Evolutionary conservation across 2,888 invertebrate species (phyloP).

Genomic region (Drosophila engyochracea): DNA sequence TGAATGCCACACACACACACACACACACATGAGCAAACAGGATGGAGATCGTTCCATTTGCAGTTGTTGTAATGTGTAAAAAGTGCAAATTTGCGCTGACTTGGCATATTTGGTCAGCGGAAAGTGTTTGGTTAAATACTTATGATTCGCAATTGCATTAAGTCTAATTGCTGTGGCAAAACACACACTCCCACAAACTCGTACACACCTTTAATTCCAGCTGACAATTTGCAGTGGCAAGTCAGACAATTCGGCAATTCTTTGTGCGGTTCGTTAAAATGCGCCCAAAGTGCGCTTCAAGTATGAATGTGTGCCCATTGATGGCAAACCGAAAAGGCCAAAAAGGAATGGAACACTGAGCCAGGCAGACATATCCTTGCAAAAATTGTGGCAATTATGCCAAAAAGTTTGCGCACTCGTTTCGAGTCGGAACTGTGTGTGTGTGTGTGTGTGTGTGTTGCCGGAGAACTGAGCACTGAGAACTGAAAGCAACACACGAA

Average conservation of each 20-base stretch:
- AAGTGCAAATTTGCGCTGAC: slow-evolving; percentile 50
- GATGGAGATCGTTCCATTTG: slow-evolving; percentile 21
- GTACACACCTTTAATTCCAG: slow-evolving; percentile 21
- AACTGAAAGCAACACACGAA: slow-evolving; percentile 70
- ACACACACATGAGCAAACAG: slow-evolving; percentile 18
- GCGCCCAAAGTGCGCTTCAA: slow-evolving; percentile 14
- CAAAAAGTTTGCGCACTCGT: slow-evolving; percentile 58
- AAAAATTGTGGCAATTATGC: slow-evolving; percentile 80
- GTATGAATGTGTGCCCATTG: slow-evolving; percentile 36
- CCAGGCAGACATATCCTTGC: slow-evolving; percentile 52
- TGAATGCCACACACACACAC: slow-evolving; percentile 38
- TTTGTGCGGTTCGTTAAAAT: slow-evolving; percentile 43
- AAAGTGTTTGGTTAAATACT: slow-evolving; percentile 43
- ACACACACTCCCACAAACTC: background rate
- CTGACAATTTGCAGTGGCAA: slow-evolving; percentile 31
- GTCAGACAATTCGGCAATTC: slow-evolving; percentile 9
- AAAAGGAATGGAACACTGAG: slow-evolving; percentile 24
- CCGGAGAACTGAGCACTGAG: slow-evolving; percentile 8
- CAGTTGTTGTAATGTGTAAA: slow-evolving; percentile 27
- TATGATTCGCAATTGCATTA: slow-evolving; percentile 54
- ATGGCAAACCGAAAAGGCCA: slow-evolving; percentile 30
- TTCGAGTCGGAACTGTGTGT: slow-evolving; percentile 49
- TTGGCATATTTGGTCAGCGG: slow-evolving; percentile 37
- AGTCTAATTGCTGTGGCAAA: slow-evolving; percentile 58
- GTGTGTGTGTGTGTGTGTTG: background rate